These are phyloP conservation scores for Hydrophis major DNA, from an alignment of 2,797 vertebrate species.

Conservation along the genomic window DNA sequence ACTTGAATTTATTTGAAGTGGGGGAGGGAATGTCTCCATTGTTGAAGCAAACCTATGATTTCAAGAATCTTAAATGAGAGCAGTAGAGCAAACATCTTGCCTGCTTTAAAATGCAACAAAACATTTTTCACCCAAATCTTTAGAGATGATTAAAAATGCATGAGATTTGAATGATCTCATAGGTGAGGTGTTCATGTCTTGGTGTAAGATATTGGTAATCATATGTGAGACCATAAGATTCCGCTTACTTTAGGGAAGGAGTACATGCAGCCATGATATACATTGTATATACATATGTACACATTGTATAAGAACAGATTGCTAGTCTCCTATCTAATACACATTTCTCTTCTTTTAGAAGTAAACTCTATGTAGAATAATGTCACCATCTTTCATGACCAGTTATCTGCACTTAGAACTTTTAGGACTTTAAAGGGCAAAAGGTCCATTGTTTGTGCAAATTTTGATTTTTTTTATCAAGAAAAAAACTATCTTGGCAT, in stretches of 20 bases:
- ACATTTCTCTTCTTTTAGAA: background rate
- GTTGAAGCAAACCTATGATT: background rate
- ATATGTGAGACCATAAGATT: background rate
- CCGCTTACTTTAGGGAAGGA: background rate
- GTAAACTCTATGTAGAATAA: background rate
- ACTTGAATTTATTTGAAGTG: background rate
- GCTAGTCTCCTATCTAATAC: background rate
- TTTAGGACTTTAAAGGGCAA: background rate
- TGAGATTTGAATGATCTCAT: background rate
- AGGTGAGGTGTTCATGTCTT: background rate
- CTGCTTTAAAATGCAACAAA: background rate
- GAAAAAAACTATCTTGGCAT: background rate
- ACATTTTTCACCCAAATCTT: background rate
- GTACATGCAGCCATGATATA: background rate
- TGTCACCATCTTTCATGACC: background rate
- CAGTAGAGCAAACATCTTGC: background rate
- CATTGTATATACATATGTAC: no score
- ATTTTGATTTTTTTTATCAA: background rate
- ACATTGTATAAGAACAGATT: background rate
- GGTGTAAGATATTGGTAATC: background rate
- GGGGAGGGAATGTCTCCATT: background rate
- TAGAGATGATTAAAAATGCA: background rate
- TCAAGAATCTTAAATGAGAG: background rate
- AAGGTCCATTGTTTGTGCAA: background rate
- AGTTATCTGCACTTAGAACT: background rate